Evolutionary conservation across 2,113 vertebrate genomes (phyloP), one percentile per base, ranked within the genome.

Genomic region (Plectropomus leopardus): DNA sequence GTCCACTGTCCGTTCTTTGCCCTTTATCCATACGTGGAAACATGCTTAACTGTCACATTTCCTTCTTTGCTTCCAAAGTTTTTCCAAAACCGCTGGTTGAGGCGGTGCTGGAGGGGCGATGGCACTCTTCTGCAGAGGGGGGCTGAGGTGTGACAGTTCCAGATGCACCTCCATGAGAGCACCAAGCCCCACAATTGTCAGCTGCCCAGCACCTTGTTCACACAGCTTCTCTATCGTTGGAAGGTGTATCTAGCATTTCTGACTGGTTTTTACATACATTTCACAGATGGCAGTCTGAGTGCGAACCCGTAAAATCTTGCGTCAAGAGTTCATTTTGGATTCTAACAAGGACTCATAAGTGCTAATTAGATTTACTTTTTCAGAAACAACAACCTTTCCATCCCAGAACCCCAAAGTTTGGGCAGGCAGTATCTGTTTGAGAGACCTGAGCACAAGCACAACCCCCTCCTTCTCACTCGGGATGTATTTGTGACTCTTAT

Each of bases 201-300:
- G 61, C 63, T 26, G 72, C 44, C 64, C 34, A 26, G 64, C 63
- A 76, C 77, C 70, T 80, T 61, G 64, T 69, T 60, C 14, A 40
- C 51, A 28, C 54, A 78, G 66, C 30, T 69, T 55, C 13, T 76
- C 67, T 63, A 54, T 26, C 30, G 59, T 1, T 7, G 61, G 54
- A 58, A 42, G 63, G 24, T 44, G 65, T 11, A 23, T 68, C 59
- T 75, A 60, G 44, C 64, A 44, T 74, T 61, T 83, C 64, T 50
- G 60, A 65, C 67, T 57, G 61, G 48, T 70, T 82, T 67, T 51
- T 36, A 72, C 15, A 54, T 16, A 26, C 68, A 69, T 44, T 76
- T 84, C 76, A 85, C 67, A 84, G 74, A 75, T 78, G 71, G 84
- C 78, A 83, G 69, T 82, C 68, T 73, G 50, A 87, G 69, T 76